Percentiles rank a stretch among this genome's conserved stretches.
Conservation (phyloP, 2,113 vertebrate genomes). For the Propithecus coquereli region DNA sequence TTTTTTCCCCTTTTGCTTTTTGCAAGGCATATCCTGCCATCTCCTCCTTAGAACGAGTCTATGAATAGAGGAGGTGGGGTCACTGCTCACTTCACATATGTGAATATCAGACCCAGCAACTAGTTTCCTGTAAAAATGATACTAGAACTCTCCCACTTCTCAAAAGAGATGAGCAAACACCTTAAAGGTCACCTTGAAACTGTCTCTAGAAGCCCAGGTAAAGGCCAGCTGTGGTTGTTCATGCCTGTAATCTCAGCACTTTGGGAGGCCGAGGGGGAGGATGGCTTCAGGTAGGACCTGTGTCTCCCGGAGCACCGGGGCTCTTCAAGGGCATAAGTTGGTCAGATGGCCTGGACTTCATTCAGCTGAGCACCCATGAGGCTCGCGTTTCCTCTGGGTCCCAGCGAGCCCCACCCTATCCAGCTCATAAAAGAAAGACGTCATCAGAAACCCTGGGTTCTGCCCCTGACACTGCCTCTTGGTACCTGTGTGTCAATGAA, state of each 20-base stretch:
- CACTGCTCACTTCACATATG: not conserved
- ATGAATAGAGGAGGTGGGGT: not conserved
- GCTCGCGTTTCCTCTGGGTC: not conserved
- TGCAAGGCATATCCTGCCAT: slow-evolving; percentile 11
- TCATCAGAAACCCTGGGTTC: not conserved
- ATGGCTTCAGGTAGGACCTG: not conserved
- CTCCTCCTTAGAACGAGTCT: not conserved
- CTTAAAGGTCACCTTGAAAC: slow-evolving; percentile 64
- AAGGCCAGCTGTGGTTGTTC: too few species aligned
- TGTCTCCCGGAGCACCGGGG: not conserved
- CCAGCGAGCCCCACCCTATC: too few species aligned
- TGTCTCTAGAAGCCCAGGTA: slow-evolving; percentile 6
- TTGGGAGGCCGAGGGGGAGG: not conserved
- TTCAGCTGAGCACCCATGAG: not conserved
- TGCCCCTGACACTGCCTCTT: not conserved
- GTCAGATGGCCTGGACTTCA: not conserved
- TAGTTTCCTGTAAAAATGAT: slow-evolving; percentile 17
- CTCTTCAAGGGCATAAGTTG: not conserved
- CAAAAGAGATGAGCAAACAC: slow-evolving; percentile 22
- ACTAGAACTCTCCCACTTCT: not conserved
- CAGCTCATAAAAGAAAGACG: not conserved
- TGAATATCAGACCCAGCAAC: not conserved
- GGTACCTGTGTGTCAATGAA: not conserved
- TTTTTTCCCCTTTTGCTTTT: slow-evolving; percentile 44
- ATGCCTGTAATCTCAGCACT: too few species aligned